These are phyloP conservation scores for Melipona quadrifasciata DNA, from an alignment of 1,140 invertebrate species.

Conservation along the genomic window DNA sequence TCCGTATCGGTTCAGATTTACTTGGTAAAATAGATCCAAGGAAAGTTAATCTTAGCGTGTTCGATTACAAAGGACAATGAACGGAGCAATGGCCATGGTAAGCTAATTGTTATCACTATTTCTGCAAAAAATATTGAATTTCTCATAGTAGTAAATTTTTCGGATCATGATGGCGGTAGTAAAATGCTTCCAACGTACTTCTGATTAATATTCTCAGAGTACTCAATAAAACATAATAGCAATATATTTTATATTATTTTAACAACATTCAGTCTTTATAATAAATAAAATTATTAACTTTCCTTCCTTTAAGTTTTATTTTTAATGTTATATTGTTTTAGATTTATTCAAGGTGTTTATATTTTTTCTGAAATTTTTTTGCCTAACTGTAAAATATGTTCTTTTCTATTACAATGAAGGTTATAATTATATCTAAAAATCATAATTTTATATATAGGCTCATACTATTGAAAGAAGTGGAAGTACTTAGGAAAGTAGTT, in stretches of 20 bases:
- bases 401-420: neutral
- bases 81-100: slow-evolving; percentile 78
- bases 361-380: neutral
- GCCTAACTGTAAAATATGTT: neutral
- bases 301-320: neutral
- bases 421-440: neutral
- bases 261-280: neutral
- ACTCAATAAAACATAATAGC: neutral
- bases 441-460: neutral
- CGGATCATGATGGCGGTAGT: slow-evolving; percentile 65
- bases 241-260: neutral
- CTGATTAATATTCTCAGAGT: neutral
- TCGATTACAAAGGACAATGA: slow-evolving; percentile 67
- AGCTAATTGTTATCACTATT: slow-evolving; percentile 38
- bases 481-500: neutral
- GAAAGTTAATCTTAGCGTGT: neutral
- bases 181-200: slow-evolving; percentile 40
- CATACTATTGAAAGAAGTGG: neutral
- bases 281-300: slow-evolving; percentile 17
- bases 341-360: neutral
- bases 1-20: neutral
- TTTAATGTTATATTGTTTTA: neutral
- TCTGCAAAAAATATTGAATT: neutral
- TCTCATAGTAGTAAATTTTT: slow-evolving; percentile 15
- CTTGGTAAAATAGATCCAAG: neutral